Conservation (phyloP, 2,797 vertebrate species). For the Phalloptychus januarius region DNA sequence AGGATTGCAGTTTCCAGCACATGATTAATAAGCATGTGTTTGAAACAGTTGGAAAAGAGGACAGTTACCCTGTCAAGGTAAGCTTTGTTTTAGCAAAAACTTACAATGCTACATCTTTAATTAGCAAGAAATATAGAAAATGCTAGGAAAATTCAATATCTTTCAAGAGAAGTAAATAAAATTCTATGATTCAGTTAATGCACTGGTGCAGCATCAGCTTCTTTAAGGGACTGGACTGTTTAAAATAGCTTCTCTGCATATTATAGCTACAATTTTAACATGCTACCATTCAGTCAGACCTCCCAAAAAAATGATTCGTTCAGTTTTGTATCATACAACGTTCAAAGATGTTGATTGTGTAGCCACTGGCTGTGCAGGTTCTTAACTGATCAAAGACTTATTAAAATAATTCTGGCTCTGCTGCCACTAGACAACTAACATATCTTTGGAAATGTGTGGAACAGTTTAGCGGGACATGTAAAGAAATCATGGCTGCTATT, state of each 20-base stretch:
- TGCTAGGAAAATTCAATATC: neutral
- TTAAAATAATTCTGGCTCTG: conserved; percentile 13
- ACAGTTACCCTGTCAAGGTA: neutral
- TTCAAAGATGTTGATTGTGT: conserved; percentile 30
- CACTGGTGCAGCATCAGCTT: conserved; percentile 7
- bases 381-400: conserved; percentile 4
- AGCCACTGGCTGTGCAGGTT: conserved; percentile 2
- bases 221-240: neutral
- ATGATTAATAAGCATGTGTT: neutral
- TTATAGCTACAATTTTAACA: neutral
- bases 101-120: neutral
- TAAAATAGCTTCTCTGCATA: conserved; percentile 2
- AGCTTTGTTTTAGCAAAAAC: neutral
- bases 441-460: conserved; percentile 17
- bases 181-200: neutral
- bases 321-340: conserved; percentile 5
- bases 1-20: neutral
- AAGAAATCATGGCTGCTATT: neutral
- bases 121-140: conserved; percentile 2
- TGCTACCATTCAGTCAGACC: neutral
- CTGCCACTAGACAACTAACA: conserved; percentile 6
- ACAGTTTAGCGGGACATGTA: neutral
- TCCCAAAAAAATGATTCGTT: neutral
- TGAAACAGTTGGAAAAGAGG: neutral
- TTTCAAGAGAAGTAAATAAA: neutral